These are phyloP conservation scores for Sesamia nonagrioides DNA, from an alignment of 1,140 invertebrate species.

Conservation along the genomic window DNA sequence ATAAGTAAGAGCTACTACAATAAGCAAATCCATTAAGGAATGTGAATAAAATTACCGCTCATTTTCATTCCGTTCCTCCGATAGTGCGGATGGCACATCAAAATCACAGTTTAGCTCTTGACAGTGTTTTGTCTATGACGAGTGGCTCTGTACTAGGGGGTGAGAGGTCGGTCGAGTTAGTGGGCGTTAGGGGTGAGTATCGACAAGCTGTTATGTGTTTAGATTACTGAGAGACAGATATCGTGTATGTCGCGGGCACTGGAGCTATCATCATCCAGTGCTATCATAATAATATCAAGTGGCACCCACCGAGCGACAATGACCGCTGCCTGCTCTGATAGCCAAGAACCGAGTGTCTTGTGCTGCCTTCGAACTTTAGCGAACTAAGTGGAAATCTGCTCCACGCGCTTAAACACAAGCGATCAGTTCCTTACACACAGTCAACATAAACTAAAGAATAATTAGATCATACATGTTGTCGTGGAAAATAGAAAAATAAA, in stretches of 20 bases:
- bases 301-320: slow-evolving; percentile 53
- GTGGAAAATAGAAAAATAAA: slow-evolving; percentile 80
- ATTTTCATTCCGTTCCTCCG: slow-evolving; percentile 75
- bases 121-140: slow-evolving; percentile 60
- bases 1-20: slow-evolving; percentile 84
- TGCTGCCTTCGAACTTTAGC: slow-evolving; percentile 55
- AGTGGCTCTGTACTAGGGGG: slow-evolving; percentile 50
- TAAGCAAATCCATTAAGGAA: slow-evolving; percentile 84
- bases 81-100: slow-evolving; percentile 75
- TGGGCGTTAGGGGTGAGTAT: slow-evolving; percentile 65
- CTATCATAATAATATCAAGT: slow-evolving; percentile 32
- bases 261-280: slow-evolving; percentile 5
- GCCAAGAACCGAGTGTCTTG: slow-evolving; percentile 42
- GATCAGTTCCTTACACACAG: slow-evolving; percentile 51
- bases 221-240: slow-evolving; percentile 30
- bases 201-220: slow-evolving; percentile 68
- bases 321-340: slow-evolving; percentile 32
- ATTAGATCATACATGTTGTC: slow-evolving; percentile 53
- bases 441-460: slow-evolving; percentile 41
- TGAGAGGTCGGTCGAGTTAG: slow-evolving; percentile 62
- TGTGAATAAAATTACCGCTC: slow-evolving; percentile 83
- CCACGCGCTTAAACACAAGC: slow-evolving; percentile 56
- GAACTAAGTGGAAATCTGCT: slow-evolving; percentile 50
- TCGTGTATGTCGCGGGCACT: background rate
- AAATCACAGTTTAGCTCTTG: slow-evolving; percentile 75